These are phyloP conservation scores for Melanostoma scalare DNA, from an alignment of 2,888 invertebrate genomes.

Conservation along the genomic window DNA sequence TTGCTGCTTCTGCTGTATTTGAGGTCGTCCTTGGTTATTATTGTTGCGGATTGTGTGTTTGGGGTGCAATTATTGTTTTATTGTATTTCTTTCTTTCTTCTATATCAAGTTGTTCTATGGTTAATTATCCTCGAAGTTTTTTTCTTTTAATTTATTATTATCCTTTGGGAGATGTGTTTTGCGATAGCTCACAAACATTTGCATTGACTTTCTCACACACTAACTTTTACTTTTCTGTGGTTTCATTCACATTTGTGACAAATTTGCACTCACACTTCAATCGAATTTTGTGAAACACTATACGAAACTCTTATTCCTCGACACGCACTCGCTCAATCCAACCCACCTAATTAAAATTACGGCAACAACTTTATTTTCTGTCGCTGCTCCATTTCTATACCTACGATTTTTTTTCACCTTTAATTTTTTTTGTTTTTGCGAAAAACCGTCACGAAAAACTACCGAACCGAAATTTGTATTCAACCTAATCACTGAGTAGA, in stretches of 20 bases:
- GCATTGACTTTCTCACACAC: neutral
- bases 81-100: slow-evolving; percentile 8
- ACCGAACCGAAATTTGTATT: slow-evolving; percentile 31
- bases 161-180: slow-evolving; percentile 32
- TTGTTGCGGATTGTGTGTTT: slow-evolving; percentile 22
- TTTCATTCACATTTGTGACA: slow-evolving; percentile 9
- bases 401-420: neutral
- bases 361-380: neutral
- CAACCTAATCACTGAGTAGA: neutral
- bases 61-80: slow-evolving; percentile 35
- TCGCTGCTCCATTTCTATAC: no score
- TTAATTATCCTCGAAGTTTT: slow-evolving; percentile 42
- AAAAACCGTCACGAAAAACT: slow-evolving; percentile 38
- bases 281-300: slow-evolving; percentile 13
- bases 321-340: slow-evolving; percentile 43
- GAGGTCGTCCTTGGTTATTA: slow-evolving; percentile 50
- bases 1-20: slow-evolving; percentile 12
- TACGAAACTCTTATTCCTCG: neutral
- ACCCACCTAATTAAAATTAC: neutral
- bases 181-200: neutral
- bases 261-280: slow-evolving; percentile 11
- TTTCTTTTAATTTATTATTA: slow-evolving; percentile 21
- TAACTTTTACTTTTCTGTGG: slow-evolving; percentile 5
- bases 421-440: slow-evolving; percentile 17
- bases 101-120: slow-evolving; percentile 17